These are phyloP conservation scores for Pseudomyrmex gracilis DNA, from an alignment of 1,140 invertebrate genomes.

Conservation along the genomic window DNA sequence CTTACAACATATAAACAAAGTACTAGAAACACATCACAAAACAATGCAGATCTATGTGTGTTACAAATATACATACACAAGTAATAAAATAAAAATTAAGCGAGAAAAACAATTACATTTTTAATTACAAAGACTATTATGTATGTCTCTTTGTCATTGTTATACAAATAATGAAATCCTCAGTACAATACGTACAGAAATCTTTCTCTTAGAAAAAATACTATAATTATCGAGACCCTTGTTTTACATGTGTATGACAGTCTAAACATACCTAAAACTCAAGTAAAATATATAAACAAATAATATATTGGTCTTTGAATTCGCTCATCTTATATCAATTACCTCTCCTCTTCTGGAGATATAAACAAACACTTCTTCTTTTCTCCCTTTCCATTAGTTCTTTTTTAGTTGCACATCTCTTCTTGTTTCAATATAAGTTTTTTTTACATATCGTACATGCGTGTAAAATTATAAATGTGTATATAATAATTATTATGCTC, in stretches of 20 bases:
- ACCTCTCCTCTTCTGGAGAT: neutral
- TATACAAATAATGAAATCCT: too few relatives aligned
- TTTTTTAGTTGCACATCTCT: constrained; percentile 15
- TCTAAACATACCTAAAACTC: neutral
- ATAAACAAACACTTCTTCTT: neutral
- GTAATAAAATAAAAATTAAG: too few relatives aligned
- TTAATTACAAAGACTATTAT: too few relatives aligned
- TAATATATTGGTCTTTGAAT: constrained; percentile 7
- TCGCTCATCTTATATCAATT: constrained; percentile 24
- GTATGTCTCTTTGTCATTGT: too few relatives aligned
- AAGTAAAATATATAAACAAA: neutral
- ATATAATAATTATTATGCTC: constrained; percentile 30
- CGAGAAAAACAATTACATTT: too few relatives aligned
- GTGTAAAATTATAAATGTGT: constrained; percentile 53
- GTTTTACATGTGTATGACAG: neutral
- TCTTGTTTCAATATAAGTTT: constrained; percentile 28
- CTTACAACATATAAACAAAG: constrained; percentile 8
- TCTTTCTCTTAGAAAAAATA: constrained; percentile 9
- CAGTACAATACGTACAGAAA: neutral
- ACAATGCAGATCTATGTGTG: constrained; percentile 42
- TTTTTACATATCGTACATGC: constrained; percentile 64
- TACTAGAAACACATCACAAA: constrained; percentile 19
- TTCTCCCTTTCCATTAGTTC: neutral
- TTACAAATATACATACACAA: too few relatives aligned
- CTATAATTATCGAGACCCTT: neutral